A percentile compares a stretch with the other conserved stretches of the same genome.
These are phyloP conservation scores for Spongilla lacustris DNA, from an alignment of 37 sponge, comb jelly and placozoan species.

Conservation along the genomic window DNA sequence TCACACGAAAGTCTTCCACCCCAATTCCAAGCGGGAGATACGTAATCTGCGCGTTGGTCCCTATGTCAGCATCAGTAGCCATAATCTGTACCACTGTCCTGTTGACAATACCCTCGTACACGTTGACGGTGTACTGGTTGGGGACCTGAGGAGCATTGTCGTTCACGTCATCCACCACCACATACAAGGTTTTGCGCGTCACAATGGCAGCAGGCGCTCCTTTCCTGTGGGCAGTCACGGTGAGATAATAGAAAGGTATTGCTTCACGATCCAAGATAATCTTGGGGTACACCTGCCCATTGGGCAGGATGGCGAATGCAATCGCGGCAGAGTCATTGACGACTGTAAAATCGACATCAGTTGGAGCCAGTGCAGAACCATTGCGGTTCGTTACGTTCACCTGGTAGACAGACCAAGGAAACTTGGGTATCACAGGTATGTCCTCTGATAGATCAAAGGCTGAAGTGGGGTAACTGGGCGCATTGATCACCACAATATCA, in stretches of 20 bases:
- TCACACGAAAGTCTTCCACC: conserved; percentile 54
- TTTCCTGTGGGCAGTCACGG: conserved; percentile 45
- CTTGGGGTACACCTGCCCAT: conserved; percentile 33
- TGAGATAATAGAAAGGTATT: conserved; percentile 39
- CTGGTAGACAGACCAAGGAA: conserved; percentile 28
- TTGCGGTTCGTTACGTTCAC: conserved; percentile 23
- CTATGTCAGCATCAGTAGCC: conserved; percentile 80
- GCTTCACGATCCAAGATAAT: conserved; percentile 71
- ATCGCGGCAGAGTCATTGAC: conserved; percentile 42
- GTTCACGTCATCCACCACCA: conserved; percentile 76
- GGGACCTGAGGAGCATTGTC: conserved; percentile 77
- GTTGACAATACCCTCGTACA: conserved; percentile 35
- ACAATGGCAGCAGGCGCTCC: conserved; percentile 41
- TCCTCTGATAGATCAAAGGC: conserved; percentile 64
- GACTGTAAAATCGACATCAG: conserved; percentile 32
- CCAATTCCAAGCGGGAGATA: conserved; percentile 77
- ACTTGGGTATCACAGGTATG: conserved; percentile 40
- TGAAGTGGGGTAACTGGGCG: conserved; percentile 6
- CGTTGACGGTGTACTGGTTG: conserved; percentile 47
- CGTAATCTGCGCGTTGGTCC: conserved; percentile 65
- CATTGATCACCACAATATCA: conserved; percentile 30
- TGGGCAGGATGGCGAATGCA: conserved; percentile 53
- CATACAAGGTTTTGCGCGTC: conserved; percentile 3
- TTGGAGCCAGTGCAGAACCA: conserved; percentile 28
- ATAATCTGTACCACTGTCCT: conserved; percentile 49